phyloP scores from a whole-genome alignment of 2,888 invertebrate species.

The Harpalus rufipes region DNA sequence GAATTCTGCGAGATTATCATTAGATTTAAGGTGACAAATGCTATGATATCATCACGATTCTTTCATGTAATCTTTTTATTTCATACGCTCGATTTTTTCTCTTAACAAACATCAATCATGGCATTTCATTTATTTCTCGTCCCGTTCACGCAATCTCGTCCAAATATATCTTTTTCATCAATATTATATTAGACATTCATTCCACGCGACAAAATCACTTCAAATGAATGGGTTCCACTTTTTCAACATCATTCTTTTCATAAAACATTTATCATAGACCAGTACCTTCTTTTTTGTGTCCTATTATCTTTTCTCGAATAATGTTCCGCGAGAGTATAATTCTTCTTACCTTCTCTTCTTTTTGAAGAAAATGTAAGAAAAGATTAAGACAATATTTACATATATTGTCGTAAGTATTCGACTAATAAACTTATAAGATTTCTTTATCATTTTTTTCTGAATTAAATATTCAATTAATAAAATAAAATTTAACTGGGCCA shows the following conservation, averaged over 20 bases:
- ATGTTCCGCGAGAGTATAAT: too few relatives aligned
- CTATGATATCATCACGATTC: conserved; percentile 33
- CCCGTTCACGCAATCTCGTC: conserved; percentile 32
- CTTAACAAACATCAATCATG: conserved; percentile 40
- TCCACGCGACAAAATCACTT: conserved; percentile 43
- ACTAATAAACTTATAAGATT: too few relatives aligned
- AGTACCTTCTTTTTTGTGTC: conserved; percentile 26
- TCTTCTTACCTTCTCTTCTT: not conserved
- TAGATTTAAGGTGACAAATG: conserved; percentile 37
- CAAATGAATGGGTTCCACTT: conserved; percentile 33
- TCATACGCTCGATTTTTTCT: conserved; percentile 14
- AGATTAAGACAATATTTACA: too few relatives aligned
- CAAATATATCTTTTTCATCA: conserved; percentile 44
- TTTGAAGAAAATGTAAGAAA: too few relatives aligned
- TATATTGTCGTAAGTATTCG: too few relatives aligned
- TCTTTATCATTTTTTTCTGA: too few relatives aligned
- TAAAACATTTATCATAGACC: conserved; percentile 32
- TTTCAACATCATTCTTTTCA: conserved; percentile 31
- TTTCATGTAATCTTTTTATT: conserved; percentile 35
- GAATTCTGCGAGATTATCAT: not conserved
- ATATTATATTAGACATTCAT: conserved; percentile 39
- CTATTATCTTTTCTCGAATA: not conserved
- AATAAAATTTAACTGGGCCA: too few relatives aligned
- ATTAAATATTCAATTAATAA: too few relatives aligned
- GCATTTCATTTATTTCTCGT: conserved; percentile 24